Evolutionary conservation across 2,797 vertebrate species (phyloP).

Genomic region (Galago senegalensis): DNA sequence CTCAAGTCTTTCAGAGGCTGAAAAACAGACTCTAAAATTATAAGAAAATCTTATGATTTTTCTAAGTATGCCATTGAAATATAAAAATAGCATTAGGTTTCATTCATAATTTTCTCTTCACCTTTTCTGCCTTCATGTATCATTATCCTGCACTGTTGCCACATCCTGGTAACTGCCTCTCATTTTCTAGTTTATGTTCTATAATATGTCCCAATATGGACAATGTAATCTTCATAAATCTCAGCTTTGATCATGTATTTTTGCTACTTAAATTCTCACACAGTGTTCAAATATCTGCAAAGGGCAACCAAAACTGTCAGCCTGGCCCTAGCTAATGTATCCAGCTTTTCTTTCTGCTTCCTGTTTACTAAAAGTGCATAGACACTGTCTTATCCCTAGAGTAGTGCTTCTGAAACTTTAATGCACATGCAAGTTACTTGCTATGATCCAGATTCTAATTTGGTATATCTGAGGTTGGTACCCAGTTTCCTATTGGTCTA

Average conservation of each 20-base stretch:
- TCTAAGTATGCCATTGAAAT: neutral
- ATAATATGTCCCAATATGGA: neutral
- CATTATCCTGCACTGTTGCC: neutral
- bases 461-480: neutral
- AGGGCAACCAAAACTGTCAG: neutral
- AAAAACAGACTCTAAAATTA: neutral
- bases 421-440: neutral
- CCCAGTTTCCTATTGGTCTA: neutral
- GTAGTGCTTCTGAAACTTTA: neutral
- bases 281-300: neutral
- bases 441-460: neutral
- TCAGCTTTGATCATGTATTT: neutral
- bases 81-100: slow-evolving; percentile 18
- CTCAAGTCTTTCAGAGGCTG: neutral
- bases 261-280: neutral
- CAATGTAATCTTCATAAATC: neutral
- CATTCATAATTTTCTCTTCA: neutral
- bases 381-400: neutral
- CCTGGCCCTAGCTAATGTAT: neutral
- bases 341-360: neutral
- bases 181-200: neutral
- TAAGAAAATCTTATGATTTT: slow-evolving; percentile 26
- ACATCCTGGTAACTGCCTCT: neutral
- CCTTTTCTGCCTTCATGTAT: neutral
- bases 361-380: neutral